Evolutionary conservation across 1,140 invertebrate species (phyloP).

Genomic region (Chymomyza costata): DNA sequence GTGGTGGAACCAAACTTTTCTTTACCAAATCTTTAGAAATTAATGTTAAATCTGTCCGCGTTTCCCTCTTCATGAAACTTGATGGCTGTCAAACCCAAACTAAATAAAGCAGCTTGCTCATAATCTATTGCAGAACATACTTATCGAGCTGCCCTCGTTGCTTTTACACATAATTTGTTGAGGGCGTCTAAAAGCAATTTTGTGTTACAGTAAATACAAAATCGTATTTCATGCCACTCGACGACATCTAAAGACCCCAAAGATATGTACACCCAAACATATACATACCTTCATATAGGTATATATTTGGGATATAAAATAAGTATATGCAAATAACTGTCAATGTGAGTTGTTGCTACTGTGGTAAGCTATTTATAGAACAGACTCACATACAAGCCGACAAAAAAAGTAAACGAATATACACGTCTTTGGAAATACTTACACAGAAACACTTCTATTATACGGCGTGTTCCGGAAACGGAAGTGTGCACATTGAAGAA

Average conservation of each 20-base stretch:
- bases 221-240: constrained; percentile 56
- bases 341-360: neutral
- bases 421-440: too few species aligned
- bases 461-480: constrained; percentile 37
- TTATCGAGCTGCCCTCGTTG: too few species aligned
- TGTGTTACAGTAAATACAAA: constrained; percentile 57
- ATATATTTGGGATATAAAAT: neutral
- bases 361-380: too few species aligned
- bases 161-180: constrained; percentile 47
- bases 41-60: too few species aligned
- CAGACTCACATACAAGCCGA: too few species aligned
- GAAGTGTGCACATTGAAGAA: constrained; percentile 54
- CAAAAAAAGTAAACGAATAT: too few species aligned
- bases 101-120: neutral
- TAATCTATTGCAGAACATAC: too few species aligned
- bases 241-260: constrained; percentile 21
- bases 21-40: constrained; percentile 11
- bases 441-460: too few species aligned
- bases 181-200: constrained; percentile 57
- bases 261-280: neutral
- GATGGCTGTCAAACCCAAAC: constrained; percentile 15
- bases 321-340: neutral
- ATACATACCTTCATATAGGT: neutral
- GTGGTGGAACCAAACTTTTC: too few species aligned
- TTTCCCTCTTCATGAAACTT: constrained; percentile 59